These are phyloP conservation scores for Aleiodes alternator DNA, from an alignment of 2,888 invertebrate genomes.

Conservation along the genomic window DNA sequence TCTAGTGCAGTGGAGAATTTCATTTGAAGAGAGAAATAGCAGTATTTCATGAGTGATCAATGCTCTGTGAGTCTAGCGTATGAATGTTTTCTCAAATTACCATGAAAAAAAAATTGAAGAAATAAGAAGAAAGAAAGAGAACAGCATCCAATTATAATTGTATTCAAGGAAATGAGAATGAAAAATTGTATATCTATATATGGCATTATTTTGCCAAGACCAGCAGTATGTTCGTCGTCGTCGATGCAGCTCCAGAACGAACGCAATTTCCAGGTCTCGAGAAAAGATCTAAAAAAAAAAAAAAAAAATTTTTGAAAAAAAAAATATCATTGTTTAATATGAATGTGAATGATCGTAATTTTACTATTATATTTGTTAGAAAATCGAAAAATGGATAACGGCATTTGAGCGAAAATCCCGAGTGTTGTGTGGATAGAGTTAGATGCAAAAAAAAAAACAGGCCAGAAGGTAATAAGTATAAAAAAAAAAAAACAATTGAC, in stretches of 20 bases:
- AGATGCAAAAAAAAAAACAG: constrained; percentile 28
- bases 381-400: constrained; percentile 31
- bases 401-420: constrained; percentile 54
- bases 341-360: constrained; percentile 37
- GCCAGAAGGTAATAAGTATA: neutral
- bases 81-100: constrained; percentile 2
- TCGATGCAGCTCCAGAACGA: constrained; percentile 20
- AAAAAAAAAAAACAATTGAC: constrained; percentile 31
- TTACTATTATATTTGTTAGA: constrained; percentile 16
- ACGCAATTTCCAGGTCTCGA: constrained; percentile 53
- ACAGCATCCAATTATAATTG: constrained; percentile 21
- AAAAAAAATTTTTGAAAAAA: neutral
- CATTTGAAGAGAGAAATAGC: constrained; percentile 29
- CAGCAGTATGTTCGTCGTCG: constrained; percentile 27
- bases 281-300: constrained; percentile 39
- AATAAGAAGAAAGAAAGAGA: constrained; percentile 45
- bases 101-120: constrained; percentile 16
- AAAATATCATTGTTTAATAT: constrained; percentile 30
- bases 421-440: constrained; percentile 60
- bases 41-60: constrained; percentile 30
- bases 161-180: constrained; percentile 23
- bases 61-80: constrained; percentile 41
- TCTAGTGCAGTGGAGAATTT: constrained; percentile 18
- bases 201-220: constrained; percentile 27
- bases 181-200: constrained; percentile 30